Evolutionary conservation across 2,113 vertebrate genomes (phyloP).

Genomic region (Pygoscelis antarcticus): DNA sequence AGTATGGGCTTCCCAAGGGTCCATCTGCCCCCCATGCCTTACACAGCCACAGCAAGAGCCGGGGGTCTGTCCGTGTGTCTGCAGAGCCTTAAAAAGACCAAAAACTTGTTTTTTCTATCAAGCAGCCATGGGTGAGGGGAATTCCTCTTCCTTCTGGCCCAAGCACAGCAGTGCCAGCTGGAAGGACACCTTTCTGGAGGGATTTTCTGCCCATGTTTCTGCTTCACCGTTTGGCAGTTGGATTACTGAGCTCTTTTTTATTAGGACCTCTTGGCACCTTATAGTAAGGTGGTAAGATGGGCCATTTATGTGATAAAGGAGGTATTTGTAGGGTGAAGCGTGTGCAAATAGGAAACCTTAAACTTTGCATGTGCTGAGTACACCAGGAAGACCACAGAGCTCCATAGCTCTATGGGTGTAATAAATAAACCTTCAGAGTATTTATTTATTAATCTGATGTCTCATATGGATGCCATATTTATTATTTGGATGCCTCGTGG

Average conservation of each 20-base stretch:
- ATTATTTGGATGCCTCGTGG: not conserved
- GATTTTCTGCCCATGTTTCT: not conserved
- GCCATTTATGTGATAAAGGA: not conserved
- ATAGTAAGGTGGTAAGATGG: not conserved
- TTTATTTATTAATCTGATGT: not conserved
- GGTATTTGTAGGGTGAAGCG: not conserved
- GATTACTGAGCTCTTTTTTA: not conserved
- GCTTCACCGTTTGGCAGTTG: not conserved
- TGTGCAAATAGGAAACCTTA: not conserved
- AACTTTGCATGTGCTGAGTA: not conserved
- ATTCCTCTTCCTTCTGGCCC: not conserved
- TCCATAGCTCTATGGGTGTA: not conserved
- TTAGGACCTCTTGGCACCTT: not conserved
- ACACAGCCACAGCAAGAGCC: not conserved
- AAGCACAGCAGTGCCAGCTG: not conserved
- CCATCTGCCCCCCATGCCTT: not conserved
- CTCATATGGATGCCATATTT: not conserved
- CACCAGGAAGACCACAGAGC: not conserved
- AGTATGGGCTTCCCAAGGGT: not conserved
- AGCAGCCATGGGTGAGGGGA: rapidly evolving
- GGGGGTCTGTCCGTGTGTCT: rapidly evolving
- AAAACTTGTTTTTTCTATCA: not conserved
- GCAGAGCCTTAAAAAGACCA: not conserved
- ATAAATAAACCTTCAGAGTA: not conserved
- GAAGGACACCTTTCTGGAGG: not conserved